A percentile compares a stretch with the other conserved stretches of the same genome.
Evolutionary conservation across 2,113 vertebrate species (phyloP).

Genomic region (Cyprinodon variegatus): DNA sequence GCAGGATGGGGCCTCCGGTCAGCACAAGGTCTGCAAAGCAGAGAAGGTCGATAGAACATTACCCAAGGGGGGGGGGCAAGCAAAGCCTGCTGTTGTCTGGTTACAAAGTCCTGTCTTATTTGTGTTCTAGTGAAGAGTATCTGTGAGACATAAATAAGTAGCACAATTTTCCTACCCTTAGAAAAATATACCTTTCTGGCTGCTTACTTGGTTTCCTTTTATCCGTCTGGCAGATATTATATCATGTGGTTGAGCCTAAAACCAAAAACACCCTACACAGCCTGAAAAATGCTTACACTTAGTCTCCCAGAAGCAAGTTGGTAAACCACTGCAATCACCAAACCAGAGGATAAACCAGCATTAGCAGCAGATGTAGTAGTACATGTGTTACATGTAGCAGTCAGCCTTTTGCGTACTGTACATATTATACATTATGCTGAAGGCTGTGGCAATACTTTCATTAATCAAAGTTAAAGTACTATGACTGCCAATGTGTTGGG

Average conservation of each 20-base stretch:
- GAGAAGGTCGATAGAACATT: slow-evolving; percentile 77
- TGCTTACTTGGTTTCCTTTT: slow-evolving; percentile 17
- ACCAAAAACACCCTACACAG: slow-evolving; percentile 18
- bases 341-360: no score
- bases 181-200: slow-evolving; percentile 10
- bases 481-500: background rate
- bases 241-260: slow-evolving; percentile 54
- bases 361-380: no score
- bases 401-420: background rate
- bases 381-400: no score
- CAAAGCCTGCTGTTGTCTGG: slow-evolving; percentile 20
- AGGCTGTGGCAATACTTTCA: background rate
- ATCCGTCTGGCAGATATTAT: slow-evolving; percentile 47
- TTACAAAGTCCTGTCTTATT: slow-evolving; percentile 46
- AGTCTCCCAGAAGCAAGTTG: background rate
- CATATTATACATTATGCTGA: background rate
- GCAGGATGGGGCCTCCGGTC: slow-evolving; percentile 67
- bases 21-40: slow-evolving; percentile 69
- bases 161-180: slow-evolving; percentile 19
- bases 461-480: background rate
- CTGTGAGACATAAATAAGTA: slow-evolving; percentile 22
- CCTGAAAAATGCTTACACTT: slow-evolving; percentile 32
- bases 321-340: background rate
- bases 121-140: slow-evolving; percentile 32
- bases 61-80: slow-evolving; percentile 38